These are phyloP conservation scores for Ceratina calcarata DNA, from an alignment of 1,140 invertebrate genomes.

Conservation along the genomic window DNA sequence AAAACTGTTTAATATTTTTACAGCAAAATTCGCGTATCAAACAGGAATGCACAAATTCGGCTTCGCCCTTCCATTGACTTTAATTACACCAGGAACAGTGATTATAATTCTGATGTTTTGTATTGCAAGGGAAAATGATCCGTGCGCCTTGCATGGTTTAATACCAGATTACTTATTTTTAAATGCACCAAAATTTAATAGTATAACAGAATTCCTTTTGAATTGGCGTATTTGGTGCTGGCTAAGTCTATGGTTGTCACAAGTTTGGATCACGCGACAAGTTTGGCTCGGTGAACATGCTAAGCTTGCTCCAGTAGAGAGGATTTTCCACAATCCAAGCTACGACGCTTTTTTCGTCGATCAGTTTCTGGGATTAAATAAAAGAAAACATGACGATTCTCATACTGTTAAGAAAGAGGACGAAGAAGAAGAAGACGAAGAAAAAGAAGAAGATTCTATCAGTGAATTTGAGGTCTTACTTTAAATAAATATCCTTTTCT, in stretches of 20 bases:
- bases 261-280: slow-evolving; percentile 90
- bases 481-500: not conserved
- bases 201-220: slow-evolving; percentile 81
- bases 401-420: slow-evolving; percentile 78
- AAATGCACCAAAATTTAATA: slow-evolving; percentile 81
- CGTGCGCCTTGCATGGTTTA: slow-evolving; percentile 83
- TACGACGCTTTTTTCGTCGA: slow-evolving; percentile 91
- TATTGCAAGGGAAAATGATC: slow-evolving; percentile 82
- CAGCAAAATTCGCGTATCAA: slow-evolving; percentile 90
- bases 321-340: slow-evolving; percentile 90
- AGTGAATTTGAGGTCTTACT: slow-evolving; percentile 21
- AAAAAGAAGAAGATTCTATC: not conserved
- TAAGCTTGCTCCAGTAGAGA: slow-evolving; percentile 89
- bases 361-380: slow-evolving; percentile 92
- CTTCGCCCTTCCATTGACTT: slow-evolving; percentile 88
- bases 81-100: slow-evolving; percentile 86
- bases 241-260: slow-evolving; percentile 88
- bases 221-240: slow-evolving; percentile 86
- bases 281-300: slow-evolving; percentile 91
- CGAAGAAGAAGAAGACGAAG: slow-evolving; percentile 15
- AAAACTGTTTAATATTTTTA: slow-evolving; percentile 51
- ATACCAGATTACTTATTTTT: slow-evolving; percentile 87
- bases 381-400: slow-evolving; percentile 86
- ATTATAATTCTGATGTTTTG: slow-evolving; percentile 84
- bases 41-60: slow-evolving; percentile 91